Conservation (phyloP, 1,140 invertebrate genomes). For the Campoletis sonorensis region DNA sequence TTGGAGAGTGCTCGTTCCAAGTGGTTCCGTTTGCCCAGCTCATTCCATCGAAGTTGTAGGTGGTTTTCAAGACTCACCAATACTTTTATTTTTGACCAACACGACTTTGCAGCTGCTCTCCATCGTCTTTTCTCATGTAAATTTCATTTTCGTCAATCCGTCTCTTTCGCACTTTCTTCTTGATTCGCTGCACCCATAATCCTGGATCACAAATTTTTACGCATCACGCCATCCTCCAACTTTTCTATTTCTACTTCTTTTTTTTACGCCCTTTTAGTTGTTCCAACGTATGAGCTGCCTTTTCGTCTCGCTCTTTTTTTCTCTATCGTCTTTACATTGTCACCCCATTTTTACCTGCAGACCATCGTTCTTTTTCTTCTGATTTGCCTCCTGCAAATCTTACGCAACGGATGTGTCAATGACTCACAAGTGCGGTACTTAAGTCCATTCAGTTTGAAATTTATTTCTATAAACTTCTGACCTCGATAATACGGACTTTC, state of each 20-base stretch:
- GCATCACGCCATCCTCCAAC: constrained; percentile 25
- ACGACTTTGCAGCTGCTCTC: not conserved
- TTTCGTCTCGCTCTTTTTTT: not conserved
- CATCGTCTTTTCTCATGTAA: constrained; percentile 34
- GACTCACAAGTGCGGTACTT: constrained; percentile 48
- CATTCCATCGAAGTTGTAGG: constrained; percentile 39
- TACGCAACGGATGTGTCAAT: constrained; percentile 60
- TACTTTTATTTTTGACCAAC: constrained; percentile 40
- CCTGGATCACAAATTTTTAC: not conserved
- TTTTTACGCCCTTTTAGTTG: constrained; percentile 39
- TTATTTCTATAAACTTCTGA: constrained; percentile 10
- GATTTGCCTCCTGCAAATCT: constrained; percentile 30
- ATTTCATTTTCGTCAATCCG: not conserved
- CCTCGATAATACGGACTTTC: constrained; percentile 37
- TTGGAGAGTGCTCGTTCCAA: constrained; percentile 22
- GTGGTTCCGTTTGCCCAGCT: constrained; percentile 42
- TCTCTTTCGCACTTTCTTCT: constrained; percentile 26
- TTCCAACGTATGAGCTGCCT: constrained; percentile 16
- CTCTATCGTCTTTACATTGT: constrained; percentile 16
- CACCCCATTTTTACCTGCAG: constrained; percentile 18
- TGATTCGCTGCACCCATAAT: constrained; percentile 4
- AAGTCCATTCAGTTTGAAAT: not conserved
- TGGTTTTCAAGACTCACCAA: constrained; percentile 38
- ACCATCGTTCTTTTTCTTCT: constrained; percentile 20
- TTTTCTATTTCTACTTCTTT: constrained; percentile 32